Conservation (phyloP, 2,888 invertebrate species). For the Cacoxenus indagator region DNA sequence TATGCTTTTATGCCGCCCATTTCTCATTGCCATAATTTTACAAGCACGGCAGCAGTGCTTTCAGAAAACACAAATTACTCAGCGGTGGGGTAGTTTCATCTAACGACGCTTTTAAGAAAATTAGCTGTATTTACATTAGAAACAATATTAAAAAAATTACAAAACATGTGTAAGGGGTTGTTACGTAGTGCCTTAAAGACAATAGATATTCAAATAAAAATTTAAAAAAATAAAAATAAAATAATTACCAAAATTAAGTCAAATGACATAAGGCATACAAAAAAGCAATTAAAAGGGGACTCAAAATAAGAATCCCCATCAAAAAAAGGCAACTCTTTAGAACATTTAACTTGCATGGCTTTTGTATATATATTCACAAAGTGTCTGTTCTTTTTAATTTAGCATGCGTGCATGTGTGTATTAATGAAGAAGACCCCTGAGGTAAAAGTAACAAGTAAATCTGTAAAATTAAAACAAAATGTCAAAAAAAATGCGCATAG, state of each 20-base stretch:
- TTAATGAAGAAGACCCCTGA: slow-evolving; percentile 23
- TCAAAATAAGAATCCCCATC: neutral
- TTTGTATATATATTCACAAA: neutral
- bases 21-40: no score
- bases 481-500: slow-evolving; percentile 35
- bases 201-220: no score
- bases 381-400: neutral
- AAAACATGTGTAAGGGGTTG: no score
- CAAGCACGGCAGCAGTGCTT: no score
- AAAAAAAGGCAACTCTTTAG: neutral
- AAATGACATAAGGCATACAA: neutral
- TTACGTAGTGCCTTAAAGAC: no score
- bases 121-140: no score
- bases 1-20: no score
- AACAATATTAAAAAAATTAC: no score
- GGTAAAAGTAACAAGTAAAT: slow-evolving; percentile 49
- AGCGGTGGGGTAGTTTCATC: no score
- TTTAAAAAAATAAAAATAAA: no score
- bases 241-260: neutral
- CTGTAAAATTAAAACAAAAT: slow-evolving; percentile 57
- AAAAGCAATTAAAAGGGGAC: neutral
- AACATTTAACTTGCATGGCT: neutral
- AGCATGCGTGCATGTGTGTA: neutral
- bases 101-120: no score
- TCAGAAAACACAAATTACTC: no score